These are phyloP conservation scores for Fregetta grallaria DNA, from an alignment of 2,113 vertebrate species.

Conservation along the genomic window DNA sequence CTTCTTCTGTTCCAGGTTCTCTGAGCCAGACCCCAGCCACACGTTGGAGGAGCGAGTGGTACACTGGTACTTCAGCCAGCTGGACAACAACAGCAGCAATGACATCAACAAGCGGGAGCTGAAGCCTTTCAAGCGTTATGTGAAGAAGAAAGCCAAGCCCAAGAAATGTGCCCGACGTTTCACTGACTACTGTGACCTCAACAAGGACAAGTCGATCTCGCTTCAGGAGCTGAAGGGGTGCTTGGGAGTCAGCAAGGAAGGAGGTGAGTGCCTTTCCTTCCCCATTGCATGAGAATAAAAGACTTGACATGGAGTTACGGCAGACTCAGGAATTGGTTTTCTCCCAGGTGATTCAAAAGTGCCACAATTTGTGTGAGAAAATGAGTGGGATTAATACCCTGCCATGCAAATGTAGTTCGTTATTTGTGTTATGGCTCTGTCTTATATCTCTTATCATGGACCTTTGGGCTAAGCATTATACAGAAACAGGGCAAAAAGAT, in stretches of 20 bases:
- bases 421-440: background rate
- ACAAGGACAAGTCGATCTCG: conserved; percentile 93
- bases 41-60: conserved; percentile 95
- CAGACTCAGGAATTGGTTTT: background rate
- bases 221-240: conserved; percentile 96
- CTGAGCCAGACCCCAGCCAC: conserved; percentile 95
- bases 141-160: conserved; percentile 98
- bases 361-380: background rate
- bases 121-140: conserved; percentile 94
- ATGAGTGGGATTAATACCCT: background rate
- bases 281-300: background rate
- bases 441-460: background rate
- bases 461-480: background rate
- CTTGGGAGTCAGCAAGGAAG: conserved; percentile 94
- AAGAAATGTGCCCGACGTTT: conserved; percentile 96
- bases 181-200: conserved; percentile 96
- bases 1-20: conserved; percentile 80
- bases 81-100: conserved; percentile 92
- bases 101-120: conserved; percentile 96
- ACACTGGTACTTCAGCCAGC: conserved; percentile 96
- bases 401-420: background rate
- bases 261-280: conserved; percentile 69
- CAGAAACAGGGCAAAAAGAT: background rate
- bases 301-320: background rate
- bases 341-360: background rate